A percentile compares a stretch with the other conserved stretches of the same genome.
Evolutionary conservation across 2,113 vertebrate species (phyloP).

Genomic region (Pseudorasbora parva): DNA sequence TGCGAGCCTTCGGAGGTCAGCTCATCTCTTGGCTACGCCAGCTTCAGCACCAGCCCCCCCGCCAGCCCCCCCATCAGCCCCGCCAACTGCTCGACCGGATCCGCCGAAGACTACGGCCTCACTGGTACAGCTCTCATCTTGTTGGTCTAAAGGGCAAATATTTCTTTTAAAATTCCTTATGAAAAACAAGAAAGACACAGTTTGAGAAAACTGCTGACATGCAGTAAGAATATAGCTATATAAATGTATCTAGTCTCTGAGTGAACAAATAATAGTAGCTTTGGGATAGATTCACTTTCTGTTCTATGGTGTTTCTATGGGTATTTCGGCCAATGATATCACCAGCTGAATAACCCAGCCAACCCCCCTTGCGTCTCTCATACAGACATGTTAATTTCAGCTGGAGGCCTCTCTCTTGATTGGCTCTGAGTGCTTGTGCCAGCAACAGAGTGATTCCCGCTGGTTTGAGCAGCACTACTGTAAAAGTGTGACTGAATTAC

Average conservation of each 20-base stretch:
- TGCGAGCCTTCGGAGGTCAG: conserved; percentile 93
- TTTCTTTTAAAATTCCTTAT: neutral
- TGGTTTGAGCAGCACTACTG: conserved; percentile 31
- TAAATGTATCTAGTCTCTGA: neutral
- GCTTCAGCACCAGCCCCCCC: conserved; percentile 85
- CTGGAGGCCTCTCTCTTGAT: conserved; percentile 27
- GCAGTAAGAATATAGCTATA: neutral
- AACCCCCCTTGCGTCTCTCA: neutral
- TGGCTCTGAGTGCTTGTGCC: conserved; percentile 27
- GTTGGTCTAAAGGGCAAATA: conserved; percentile 32
- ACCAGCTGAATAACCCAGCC: neutral
- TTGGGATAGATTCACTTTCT: neutral
- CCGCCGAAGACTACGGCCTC: conserved; percentile 78
- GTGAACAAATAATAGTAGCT: neutral
- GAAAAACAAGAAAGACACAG: neutral
- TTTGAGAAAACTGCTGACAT: conserved; percentile 9
- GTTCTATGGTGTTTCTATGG: neutral
- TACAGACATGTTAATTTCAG: conserved; percentile 35
- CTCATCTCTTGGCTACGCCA: conserved; percentile 87
- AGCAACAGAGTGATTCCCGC: conserved; percentile 28
- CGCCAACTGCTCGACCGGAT: conserved; percentile 79
- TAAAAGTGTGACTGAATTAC: conserved; percentile 33
- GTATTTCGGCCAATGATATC: conserved; percentile 12
- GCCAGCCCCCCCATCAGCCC: conserved; percentile 84
- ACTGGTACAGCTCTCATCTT: conserved; percentile 72